Percentiles rank a stretch among this genome's conserved stretches.
phyloP scores from a whole-genome alignment of 1,140 invertebrate genomes.

The Magallana gigas region DNA sequence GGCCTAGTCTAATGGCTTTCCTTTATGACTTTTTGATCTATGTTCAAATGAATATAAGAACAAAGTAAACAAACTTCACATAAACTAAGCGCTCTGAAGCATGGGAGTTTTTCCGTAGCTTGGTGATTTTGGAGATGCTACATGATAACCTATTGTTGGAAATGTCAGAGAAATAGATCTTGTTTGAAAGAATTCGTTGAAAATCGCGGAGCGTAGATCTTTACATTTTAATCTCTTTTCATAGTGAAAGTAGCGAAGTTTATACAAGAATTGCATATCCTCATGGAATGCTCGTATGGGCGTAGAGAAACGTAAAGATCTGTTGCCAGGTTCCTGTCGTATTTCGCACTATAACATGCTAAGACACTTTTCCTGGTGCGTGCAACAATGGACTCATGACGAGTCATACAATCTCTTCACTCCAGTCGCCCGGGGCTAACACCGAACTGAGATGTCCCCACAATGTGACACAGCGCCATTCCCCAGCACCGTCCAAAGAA shows the following conservation, averaged over 20 bases:
- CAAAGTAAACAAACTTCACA: slow-evolving; percentile 28
- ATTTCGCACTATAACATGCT: slow-evolving; percentile 23
- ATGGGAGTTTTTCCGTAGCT: slow-evolving; percentile 19
- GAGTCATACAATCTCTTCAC: slow-evolving; percentile 33
- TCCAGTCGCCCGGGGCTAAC: not conserved
- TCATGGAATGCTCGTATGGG: not conserved
- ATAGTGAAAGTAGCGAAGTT: not conserved
- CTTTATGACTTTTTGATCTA: slow-evolving; percentile 33
- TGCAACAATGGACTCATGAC: slow-evolving; percentile 12
- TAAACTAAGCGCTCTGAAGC: slow-evolving; percentile 27
- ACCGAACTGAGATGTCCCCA: slow-evolving; percentile 27
- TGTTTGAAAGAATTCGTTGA: slow-evolving; percentile 16
- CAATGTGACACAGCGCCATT: slow-evolving; percentile 31
- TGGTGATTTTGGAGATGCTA: slow-evolving; percentile 15
- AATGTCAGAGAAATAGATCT: slow-evolving; percentile 20
- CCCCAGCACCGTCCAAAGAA: slow-evolving; percentile 15
- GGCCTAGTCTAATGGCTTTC: slow-evolving; percentile 32
- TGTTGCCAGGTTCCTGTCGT: slow-evolving; percentile 11
- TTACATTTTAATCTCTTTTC: slow-evolving; percentile 3
- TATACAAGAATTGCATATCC: slow-evolving; percentile 1
- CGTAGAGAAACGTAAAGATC: not conserved
- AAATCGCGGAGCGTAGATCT: slow-evolving; percentile 4
- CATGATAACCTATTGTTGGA: slow-evolving; percentile 1
- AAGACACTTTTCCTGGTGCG: slow-evolving; percentile 22
- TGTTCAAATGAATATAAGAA: slow-evolving; percentile 34